These are phyloP conservation scores for Eublepharis macularius DNA, from an alignment of 2,113 vertebrate genomes.

Conservation along the genomic window DNA sequence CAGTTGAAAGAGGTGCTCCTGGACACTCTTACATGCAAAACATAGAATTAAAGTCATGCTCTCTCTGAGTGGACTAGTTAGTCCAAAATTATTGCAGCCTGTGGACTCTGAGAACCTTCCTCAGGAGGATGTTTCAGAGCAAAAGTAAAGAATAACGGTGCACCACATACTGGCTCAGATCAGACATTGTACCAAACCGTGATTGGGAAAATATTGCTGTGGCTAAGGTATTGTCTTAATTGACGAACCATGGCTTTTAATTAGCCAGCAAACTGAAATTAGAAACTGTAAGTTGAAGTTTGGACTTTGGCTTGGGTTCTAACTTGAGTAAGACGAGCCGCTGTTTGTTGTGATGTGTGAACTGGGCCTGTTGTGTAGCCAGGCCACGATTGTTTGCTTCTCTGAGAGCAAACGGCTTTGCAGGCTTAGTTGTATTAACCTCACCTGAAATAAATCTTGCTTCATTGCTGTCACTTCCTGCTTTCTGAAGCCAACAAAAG, in stretches of 20 bases:
- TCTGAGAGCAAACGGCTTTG: background rate
- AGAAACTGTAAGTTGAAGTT: background rate
- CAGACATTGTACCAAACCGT: background rate
- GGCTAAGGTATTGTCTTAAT: background rate
- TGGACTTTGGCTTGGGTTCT: no score
- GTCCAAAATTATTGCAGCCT: background rate
- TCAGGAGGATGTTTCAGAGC: background rate
- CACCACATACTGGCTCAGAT: background rate
- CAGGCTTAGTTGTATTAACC: background rate
- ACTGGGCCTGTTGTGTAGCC: background rate
- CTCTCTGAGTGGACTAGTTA: background rate
- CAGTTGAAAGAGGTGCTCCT: background rate
- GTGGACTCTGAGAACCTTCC: background rate
- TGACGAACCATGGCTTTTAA: background rate
- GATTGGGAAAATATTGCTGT: background rate
- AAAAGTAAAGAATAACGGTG: background rate
- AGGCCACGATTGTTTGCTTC: background rate
- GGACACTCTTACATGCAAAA: background rate
- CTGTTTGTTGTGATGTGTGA: background rate
- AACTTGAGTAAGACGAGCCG: background rate
- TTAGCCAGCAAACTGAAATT: background rate
- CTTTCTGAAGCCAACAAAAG: background rate
- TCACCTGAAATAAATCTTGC: background rate
- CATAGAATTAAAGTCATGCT: background rate
- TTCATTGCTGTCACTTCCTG: background rate